Evolutionary conservation across 1,140 invertebrate genomes (phyloP), one percentile per base, ranked within the genome.

Genomic region (Bombus pascuorum): DNA sequence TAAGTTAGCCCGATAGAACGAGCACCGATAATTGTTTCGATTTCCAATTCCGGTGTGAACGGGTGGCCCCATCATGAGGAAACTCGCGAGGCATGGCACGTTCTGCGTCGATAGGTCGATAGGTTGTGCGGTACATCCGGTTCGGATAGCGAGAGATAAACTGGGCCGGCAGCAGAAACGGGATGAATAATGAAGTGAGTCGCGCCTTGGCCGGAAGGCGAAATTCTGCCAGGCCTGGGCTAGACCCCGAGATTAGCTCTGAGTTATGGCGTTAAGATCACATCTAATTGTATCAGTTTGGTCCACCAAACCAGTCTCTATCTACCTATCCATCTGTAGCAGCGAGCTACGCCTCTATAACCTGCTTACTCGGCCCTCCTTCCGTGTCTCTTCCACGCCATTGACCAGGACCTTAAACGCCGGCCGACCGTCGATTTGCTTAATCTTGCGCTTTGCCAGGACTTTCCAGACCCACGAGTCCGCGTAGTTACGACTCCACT

Each of bases 131-230:
- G 91, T 91, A 94, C 92, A 92, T 93, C 92, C 90, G 93, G 92
- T 88, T 88, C 81, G 90, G 90, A 91, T 88, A 86, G 86, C 88
- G 83, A 90, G 91, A 93, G 86, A 93, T 94, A 93, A 77, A 93
- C 92, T 88, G 86, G 75, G 85, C 85, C 87, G 88, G 90, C 81
- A 82, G 53, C 92, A 91, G 90, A 93, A 78, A 91, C 86, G 88
- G 93, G 92, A 95, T 95, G 94, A 95, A 95, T 95, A 95, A 95
- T 95, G 94, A 95, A 95, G 93, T 93, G 92, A 95, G 84, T 94
- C 92, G 92, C 93, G 91, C 91, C 89, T 93, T 93, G 89, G 87
- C 92, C 92, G 93, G 93, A 94, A 94, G 92, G 92, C 91, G 86
- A 86, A 89, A 86, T 92, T 90, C 87, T 88, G 89, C 86, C 86